phyloP scores from a whole-genome alignment of 1,140 invertebrate species.

The Muscidifurax raptorellus region DNA sequence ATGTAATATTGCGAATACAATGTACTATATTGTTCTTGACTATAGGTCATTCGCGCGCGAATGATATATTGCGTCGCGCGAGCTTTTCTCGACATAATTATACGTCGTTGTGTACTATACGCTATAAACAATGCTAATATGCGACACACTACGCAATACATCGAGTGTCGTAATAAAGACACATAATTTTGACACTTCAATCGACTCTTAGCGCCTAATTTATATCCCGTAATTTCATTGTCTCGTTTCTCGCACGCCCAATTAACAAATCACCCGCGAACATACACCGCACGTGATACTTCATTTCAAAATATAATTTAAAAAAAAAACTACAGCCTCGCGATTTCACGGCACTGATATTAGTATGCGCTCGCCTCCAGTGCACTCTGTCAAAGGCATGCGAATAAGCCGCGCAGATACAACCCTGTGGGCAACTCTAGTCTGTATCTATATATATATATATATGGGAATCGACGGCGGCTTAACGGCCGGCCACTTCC shows the following conservation, averaged over 20 bases:
- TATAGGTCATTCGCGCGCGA: not conserved
- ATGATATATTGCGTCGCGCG: no score
- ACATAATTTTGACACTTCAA: no score
- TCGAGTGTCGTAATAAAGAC: no score
- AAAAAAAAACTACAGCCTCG: not conserved
- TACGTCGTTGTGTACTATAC: no score
- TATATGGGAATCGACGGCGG: not conserved
- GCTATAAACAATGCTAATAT: not conserved
- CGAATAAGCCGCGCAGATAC: not conserved
- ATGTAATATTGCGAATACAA: not conserved
- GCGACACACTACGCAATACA: not conserved
- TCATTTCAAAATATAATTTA: not conserved
- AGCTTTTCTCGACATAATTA: conserved; percentile 2
- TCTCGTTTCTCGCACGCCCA: not conserved
- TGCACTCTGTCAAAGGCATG: not conserved
- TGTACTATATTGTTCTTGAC: conserved; percentile 24
- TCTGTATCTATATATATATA: not conserved
- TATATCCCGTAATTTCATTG: not conserved
- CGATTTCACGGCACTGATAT: conserved; percentile 39
- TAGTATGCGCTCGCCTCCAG: not conserved
- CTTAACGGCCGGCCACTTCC: conserved; percentile 38
- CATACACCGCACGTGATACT: no score
- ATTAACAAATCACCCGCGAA: not conserved
- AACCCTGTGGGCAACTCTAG: not conserved
- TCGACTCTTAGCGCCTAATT: not conserved